These are phyloP conservation scores for Eupristina koningsbergeri DNA, from an alignment of 1,140 invertebrate genomes.

Conservation along the genomic window DNA sequence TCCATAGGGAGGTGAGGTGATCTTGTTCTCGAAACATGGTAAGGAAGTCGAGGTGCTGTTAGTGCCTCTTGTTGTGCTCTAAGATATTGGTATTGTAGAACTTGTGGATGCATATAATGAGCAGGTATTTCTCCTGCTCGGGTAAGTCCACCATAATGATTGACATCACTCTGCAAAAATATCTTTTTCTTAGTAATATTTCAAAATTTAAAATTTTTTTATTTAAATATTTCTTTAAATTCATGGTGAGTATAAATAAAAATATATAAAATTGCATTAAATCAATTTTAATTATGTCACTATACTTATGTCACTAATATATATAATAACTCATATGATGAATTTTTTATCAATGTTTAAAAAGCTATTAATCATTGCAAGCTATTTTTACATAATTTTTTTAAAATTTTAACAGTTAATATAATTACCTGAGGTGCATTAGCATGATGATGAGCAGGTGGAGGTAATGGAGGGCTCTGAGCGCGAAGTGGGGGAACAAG, in stretches of 20 bases:
- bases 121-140: constrained; percentile 65
- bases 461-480: constrained; percentile 78
- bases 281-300: no score
- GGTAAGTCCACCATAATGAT: constrained; percentile 65
- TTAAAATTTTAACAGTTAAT: background rate
- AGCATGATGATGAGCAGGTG: constrained; percentile 86
- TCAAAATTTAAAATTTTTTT: background rate
- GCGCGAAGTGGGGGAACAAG: constrained; percentile 70
- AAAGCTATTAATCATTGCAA: no score
- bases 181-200: constrained; percentile 13
- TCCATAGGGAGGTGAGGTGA: constrained; percentile 67
- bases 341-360: no score
- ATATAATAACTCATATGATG: no score
- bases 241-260: no score
- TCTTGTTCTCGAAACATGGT: constrained; percentile 69
- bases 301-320: no score
- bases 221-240: no score
- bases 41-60: constrained; percentile 72
- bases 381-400: no score
- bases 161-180: constrained; percentile 77
- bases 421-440: constrained; percentile 82
- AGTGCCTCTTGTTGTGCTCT: constrained; percentile 78
- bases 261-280: no score
- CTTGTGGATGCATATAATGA: constrained; percentile 79
- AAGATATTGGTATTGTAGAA: constrained; percentile 82